Percentiles rank a stretch among this genome's conserved stretches.
Evolutionary conservation across 2,888 invertebrate species (phyloP).

Genomic region (Lasioglossum villosulum): DNA sequence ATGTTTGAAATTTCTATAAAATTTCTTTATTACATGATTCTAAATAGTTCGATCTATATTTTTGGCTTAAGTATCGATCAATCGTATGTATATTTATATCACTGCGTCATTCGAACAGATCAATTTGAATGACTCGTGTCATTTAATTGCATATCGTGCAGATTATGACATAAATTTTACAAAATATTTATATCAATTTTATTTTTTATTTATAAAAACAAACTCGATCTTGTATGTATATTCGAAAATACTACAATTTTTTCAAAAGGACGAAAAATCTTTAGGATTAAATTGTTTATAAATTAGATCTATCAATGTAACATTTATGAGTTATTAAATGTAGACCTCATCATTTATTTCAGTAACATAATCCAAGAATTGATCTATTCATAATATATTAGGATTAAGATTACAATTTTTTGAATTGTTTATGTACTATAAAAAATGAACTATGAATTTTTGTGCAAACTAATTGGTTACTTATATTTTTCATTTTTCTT

Average conservation of each 20-base stretch:
- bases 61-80: constrained; percentile 49
- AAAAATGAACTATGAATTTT: too few species aligned
- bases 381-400: too few species aligned
- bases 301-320: too few species aligned
- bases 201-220: not conserved
- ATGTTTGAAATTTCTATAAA: not conserved
- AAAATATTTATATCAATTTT: not conserved
- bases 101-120: constrained; percentile 14
- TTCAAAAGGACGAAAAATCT: too few species aligned
- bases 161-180: not conserved
- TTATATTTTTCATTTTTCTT: not conserved
- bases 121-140: constrained; percentile 6
- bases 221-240: not conserved
- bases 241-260: too few species aligned
- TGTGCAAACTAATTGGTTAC: too few species aligned
- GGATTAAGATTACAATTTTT: too few species aligned
- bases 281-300: too few species aligned
- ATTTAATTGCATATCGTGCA: not conserved
- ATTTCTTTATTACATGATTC: not conserved
- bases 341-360: too few species aligned
- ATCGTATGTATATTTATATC: constrained; percentile 67
- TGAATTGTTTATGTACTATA: too few species aligned
- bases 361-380: too few species aligned
- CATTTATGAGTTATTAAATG: too few species aligned
- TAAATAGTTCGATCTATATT: constrained; percentile 37